phyloP scores from a whole-genome alignment of 2,797 vertebrate species.

The Silurus lanzhouensis region DNA sequence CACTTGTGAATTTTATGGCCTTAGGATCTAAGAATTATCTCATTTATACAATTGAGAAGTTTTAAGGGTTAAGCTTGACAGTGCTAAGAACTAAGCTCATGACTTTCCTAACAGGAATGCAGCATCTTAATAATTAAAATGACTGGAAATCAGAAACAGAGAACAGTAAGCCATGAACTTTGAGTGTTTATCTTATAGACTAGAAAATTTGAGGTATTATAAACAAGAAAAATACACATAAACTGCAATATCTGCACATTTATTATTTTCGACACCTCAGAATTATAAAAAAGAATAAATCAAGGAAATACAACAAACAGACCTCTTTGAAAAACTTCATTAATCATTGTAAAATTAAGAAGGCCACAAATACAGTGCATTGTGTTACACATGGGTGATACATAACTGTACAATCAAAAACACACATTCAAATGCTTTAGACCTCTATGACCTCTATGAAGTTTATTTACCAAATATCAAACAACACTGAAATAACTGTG shows the following conservation, averaged over 20 bases:
- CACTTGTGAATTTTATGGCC: background rate
- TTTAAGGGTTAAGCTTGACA: too few relatives aligned
- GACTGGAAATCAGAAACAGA: background rate
- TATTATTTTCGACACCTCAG: conserved; percentile 65
- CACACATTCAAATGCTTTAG: background rate
- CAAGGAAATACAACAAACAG: conserved; percentile 48
- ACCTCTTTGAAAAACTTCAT: conserved; percentile 37
- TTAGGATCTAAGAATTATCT: too few relatives aligned
- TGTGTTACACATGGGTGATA: conserved; percentile 25
- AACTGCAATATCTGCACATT: conserved; percentile 64
- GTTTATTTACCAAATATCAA: background rate
- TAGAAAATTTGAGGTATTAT: background rate
- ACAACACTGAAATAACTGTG: conserved; percentile 29
- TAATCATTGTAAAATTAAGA: conserved; percentile 10
- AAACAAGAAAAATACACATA: background rate
- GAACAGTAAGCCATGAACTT: background rate
- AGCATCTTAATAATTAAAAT: too few relatives aligned
- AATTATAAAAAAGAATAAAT: conserved; percentile 35
- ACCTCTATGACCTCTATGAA: background rate
- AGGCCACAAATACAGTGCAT: conserved; percentile 51
- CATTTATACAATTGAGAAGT: too few relatives aligned
- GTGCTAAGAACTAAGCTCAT: too few relatives aligned
- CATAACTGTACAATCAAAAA: conserved; percentile 27
- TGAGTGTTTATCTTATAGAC: background rate
- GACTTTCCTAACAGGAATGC: too few relatives aligned